phyloP scores from a whole-genome alignment of 1,140 invertebrate genomes.

The Mycetomoellerius zeteki region DNA sequence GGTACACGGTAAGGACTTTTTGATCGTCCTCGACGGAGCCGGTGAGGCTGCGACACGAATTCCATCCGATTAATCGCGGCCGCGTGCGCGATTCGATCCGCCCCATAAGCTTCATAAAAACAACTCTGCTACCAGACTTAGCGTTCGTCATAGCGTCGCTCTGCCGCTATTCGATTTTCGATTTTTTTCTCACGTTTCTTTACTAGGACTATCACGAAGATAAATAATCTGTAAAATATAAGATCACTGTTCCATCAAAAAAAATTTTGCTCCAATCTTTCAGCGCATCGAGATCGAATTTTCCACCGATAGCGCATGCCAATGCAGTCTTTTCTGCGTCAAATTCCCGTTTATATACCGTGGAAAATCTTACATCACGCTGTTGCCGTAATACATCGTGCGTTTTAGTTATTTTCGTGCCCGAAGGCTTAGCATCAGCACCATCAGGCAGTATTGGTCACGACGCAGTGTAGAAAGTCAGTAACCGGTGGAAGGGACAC shows the following conservation, averaged over 20 bases:
- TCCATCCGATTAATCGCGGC: conserved; percentile 69
- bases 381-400: conserved; percentile 45
- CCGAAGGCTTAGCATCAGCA: conserved; percentile 28
- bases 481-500: conserved; percentile 27
- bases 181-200: background rate
- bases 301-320: background rate
- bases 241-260: background rate
- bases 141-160: background rate
- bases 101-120: conserved; percentile 56
- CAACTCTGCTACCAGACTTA: conserved; percentile 21
- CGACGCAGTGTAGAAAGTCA: conserved; percentile 64
- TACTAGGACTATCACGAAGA: background rate
- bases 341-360: background rate
- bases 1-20: conserved; percentile 72
- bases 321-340: background rate
- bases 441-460: conserved; percentile 62
- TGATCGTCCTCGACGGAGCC: conserved; percentile 66
- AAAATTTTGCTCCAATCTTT: background rate
- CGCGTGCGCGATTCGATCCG: conserved; percentile 64
- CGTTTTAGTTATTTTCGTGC: conserved; percentile 74
- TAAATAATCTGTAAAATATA: background rate
- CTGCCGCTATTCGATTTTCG: background rate
- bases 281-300: background rate
- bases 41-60: conserved; percentile 67
- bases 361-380: conserved; percentile 64